These are phyloP conservation scores for human DNA, from an alignment of 2,113 vertebrate genomes.

Conservation along the genomic window GRCh38 chr1:107594501-107595000, in stretches of 20 bases:
- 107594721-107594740: not conserved
- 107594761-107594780: not conserved
- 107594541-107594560: not conserved
- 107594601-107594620: not conserved
- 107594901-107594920: not conserved
- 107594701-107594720: not conserved
- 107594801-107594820: not conserved
- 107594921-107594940: not conserved
- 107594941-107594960: not conserved
- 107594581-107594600: not conserved
- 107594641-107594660: slow-evolving; percentile 7
- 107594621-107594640: not conserved
- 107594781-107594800: not conserved
- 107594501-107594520: not conserved
- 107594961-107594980: not conserved
- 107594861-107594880: not conserved
- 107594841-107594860: not conserved
- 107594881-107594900: not conserved
- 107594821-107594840: not conserved
- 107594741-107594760: not conserved
- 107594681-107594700: not conserved
- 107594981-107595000: not conserved
- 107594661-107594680: slow-evolving; percentile 13
- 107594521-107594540: not conserved
- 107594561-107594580: not conserved